Evolutionary conservation across 2,888 invertebrate genomes (phyloP), one percentile per base, ranked within the genome.

Genomic region (Quadriops clusia): DNA sequence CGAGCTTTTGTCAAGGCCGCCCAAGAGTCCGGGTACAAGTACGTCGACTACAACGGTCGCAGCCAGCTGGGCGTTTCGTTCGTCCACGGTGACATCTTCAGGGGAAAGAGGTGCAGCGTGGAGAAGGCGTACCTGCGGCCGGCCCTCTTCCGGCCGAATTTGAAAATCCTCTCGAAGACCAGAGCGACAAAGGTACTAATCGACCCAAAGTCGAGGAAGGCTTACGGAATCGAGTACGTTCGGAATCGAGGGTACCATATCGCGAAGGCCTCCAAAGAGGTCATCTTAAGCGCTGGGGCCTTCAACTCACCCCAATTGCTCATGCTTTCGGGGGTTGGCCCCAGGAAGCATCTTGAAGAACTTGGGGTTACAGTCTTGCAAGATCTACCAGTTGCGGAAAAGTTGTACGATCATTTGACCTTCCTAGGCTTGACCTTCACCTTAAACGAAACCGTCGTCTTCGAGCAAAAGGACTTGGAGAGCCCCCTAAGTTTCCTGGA

Each of bases 291-390:
- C 8, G 86, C 85, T 2, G 93, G 93, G 0, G 72, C 89, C 2
- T 78, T 94, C 39, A 85, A 84, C 47, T 82, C 87, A 0, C 89
- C 93, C 0, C 91, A 94, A 56, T 54, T 94, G 3, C 66, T 94
- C 6, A 85, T 93, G 84, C 57, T 94, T 4, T 87, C 87, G 4
- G 89, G 89, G 2, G 56, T 79, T 7, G 79, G 79, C 0, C 78
- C 79, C 2, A 64, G 56, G 43, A 55, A 67, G 3, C 74, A 78
- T 40, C 51, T 79, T 27, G 49, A 68, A 37, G 60, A 70, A 30
- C 45, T 64, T 14, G 56, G 64, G 0, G 67, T 80, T 37, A 70
- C 73, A 0, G 55, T 79, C 1, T 45, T 79, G 3, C 60, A 70
- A 39, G 67, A 77, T 41, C 58, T 80, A 9, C 78, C 77, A 0